Base-by-base conservation (phyloP, 2,113 vertebrate genomes). In the Puffinus mauretanicus region DNA sequence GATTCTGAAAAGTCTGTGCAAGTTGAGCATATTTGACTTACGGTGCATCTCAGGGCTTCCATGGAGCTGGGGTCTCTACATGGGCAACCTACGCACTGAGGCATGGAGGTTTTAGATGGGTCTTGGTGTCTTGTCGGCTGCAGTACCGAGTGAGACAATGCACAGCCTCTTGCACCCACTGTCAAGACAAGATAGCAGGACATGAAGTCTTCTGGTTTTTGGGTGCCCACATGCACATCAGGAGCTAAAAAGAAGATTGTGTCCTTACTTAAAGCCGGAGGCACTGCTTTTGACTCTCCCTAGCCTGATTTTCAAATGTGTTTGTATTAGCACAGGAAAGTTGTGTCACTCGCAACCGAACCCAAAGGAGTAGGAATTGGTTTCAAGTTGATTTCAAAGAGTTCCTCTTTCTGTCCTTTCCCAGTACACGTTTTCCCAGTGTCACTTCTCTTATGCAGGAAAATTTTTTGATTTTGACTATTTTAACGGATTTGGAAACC, bases 21-120 rank as follows among this genome's bases (percentile, higher is more conserved):
- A 2, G 1, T 22, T 29, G 58, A 36, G 5, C 0, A 0, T 2
- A 0, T 51, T 38, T 32, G 51, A 26, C 7, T 78, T 1, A 0
- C 1, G 46, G 6, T 55, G 67, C 16, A 17, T n/a, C 61, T 82
- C 5, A 1, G 25, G 36, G 42, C 29, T 91, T 64, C 38, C 38
- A 40, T 7, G 19, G 30, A 52, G 44, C 34, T 57, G 44, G 12
- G 6, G 6, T 79, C 25, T 85, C 49, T 40, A 5, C 0, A 0
- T 3, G 32, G 46, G 9, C 20, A 40, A 1, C 5, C 7, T 16
- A 0, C 2, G 20, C 3, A 2, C 17, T 30, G 60, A 21, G 42
- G 0, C 0, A 0, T 4, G 46, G 27, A n/a, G 40, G 12, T 11
- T 90, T 77, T 16, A 17, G 13, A 2, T 46, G 19, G 6, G 4